Evolutionary conservation across 1,140 invertebrate species (phyloP), one percentile per base, ranked within the genome.

Genomic region (Drosophila nasuta): DNA sequence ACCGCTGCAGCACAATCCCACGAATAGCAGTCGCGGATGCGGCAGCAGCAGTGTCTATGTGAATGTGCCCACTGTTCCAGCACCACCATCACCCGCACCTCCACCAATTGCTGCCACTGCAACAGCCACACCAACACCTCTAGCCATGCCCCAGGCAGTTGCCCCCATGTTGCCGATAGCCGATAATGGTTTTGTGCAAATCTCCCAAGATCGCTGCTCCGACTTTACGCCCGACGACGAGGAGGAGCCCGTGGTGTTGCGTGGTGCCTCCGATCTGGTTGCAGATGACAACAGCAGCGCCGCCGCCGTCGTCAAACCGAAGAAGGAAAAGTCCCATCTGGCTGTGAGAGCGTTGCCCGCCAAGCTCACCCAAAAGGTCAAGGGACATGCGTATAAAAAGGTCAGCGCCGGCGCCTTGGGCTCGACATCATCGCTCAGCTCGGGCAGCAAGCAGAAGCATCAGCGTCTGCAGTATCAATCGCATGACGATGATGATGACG

Each of bases 111-210:
- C 35, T 25, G 20, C 20, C 20, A 25, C 20, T 25, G 20, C 20
- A 25, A 25, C 20, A 25, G 20, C 75, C 58, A 25, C 54, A 25
- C 35, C 46, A 52, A 33, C 49, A 20, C 20, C 54, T 6, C n/a
- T 43, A 43, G 11, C 41, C n/a, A 13, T 33, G 6, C 13, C 45
- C 74, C 43, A 7, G 15, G 64, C 52, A 8, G 41, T 38, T 38
- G 52, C 48, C 28, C 56, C 88, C 4, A 13, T 91, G 77, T 79
- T 92, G 72, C 78, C 92, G 33, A 92, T 92, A 52, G 91, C 92
- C 60, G 92, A 92, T 91, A 92, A 92, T 91, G 79, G 81, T 48
- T 92, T 89, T 79, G 82, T 92, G 57, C 91, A 91, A 92, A 91
- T 92, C 71, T 82, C 86, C 17, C 91, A 92, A 88, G 91, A 92